Evolutionary conservation across 2,888 invertebrate species (phyloP).

Genomic region (Philopedon plagiatum): DNA sequence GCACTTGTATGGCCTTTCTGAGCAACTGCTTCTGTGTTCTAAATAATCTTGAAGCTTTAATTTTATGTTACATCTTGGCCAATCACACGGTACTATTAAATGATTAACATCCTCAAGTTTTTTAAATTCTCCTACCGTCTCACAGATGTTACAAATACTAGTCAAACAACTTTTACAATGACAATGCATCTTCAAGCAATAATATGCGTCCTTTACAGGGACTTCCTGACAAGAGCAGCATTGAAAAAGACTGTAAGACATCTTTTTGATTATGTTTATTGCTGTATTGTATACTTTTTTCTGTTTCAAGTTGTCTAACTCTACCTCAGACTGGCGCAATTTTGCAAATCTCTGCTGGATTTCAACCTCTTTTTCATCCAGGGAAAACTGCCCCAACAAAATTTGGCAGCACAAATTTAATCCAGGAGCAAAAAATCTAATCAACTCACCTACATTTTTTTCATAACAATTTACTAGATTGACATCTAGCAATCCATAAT

Average conservation of each 20-base stretch:
- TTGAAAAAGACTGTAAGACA: constrained; percentile 3
- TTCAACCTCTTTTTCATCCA: background rate
- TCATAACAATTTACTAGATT: background rate
- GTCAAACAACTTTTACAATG: background rate
- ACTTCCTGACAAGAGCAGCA: background rate
- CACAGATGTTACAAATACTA: background rate
- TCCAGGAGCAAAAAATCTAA: background rate
- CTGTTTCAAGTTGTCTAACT: background rate
- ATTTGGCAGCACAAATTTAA: background rate
- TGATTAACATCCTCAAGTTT: background rate
- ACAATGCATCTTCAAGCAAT: background rate
- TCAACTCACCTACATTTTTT: background rate
- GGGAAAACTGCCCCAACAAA: background rate
- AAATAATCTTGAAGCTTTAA: background rate
- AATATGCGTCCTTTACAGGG: background rate
- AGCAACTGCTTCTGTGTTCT: background rate
- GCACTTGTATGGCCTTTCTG: background rate
- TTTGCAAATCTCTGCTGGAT: background rate
- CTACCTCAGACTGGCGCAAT: background rate
- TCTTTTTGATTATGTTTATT: background rate
- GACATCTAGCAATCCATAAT: background rate
- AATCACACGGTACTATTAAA: background rate
- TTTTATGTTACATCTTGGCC: background rate
- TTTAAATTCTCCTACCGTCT: background rate
- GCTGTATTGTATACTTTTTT: background rate